Conservation (phyloP, 2,797 vertebrate genomes). For the Notolabrus celidotus region DNA sequence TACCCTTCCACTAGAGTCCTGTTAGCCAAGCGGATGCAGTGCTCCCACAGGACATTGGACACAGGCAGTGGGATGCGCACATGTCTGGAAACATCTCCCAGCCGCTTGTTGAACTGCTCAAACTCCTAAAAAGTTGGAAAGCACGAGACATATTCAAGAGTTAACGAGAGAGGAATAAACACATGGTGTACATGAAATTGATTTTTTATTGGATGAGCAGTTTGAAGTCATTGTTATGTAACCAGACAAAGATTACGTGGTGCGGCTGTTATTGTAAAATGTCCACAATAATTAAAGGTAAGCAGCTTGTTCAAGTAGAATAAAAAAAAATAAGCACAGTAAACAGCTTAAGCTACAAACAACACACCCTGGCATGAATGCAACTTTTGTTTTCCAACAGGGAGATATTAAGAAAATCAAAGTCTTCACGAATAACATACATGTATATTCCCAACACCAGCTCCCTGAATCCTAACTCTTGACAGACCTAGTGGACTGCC, state of each 20-base stretch:
- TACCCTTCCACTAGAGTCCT: constrained; percentile 98
- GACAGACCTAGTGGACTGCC: too few relatives aligned
- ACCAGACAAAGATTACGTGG: not conserved
- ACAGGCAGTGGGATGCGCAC: constrained; percentile 96
- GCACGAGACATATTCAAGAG: not conserved
- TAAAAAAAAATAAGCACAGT: not conserved
- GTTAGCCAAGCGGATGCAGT: constrained; percentile 98
- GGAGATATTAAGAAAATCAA: too few relatives aligned
- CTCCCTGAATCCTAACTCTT: too few relatives aligned
- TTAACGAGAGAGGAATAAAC: not conserved
- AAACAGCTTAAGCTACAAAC: not conserved
- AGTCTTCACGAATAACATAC: too few relatives aligned
- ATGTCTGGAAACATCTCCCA: constrained; percentile 92
- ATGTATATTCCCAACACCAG: too few relatives aligned
- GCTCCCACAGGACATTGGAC: constrained; percentile 98
- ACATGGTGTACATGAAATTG: not conserved
- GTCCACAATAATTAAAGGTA: not conserved
- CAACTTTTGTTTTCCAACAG: not conserved
- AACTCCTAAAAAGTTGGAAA: constrained; percentile 89
- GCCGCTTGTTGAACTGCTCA: constrained; percentile 92
- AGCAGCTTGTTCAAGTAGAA: not conserved
- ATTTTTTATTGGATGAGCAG: not conserved
- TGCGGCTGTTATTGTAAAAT: not conserved
- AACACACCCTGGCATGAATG: not conserved
- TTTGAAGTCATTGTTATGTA: not conserved